A percentile compares a stretch with the other conserved stretches of the same genome.
Evolutionary conservation across 1,140 invertebrate genomes (phyloP).

Genomic region (Belonocnema kinseyi): DNA sequence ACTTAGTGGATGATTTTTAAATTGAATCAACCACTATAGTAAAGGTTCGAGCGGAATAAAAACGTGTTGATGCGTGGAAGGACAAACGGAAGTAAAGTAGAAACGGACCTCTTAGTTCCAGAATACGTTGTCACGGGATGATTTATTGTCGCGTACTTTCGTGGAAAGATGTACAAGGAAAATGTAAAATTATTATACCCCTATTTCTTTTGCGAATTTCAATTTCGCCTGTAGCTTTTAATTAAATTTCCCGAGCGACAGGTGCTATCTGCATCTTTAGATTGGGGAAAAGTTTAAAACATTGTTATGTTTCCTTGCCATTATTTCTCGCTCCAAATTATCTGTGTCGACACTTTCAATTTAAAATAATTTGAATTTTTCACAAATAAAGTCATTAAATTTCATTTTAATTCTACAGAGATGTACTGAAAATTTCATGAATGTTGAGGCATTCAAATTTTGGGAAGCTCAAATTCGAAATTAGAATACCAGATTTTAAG

Average conservation of each 20-base stretch:
- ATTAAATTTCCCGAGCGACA: constrained; percentile 17
- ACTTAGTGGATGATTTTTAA: constrained; percentile 71
- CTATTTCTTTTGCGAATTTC: constrained; percentile 19
- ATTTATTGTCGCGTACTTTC: constrained; percentile 40
- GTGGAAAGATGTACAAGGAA: constrained; percentile 16
- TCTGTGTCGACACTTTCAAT: neutral
- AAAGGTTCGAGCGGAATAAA: constrained; percentile 31
- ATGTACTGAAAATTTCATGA: too few species aligned
- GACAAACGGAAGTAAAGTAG: constrained; percentile 31
- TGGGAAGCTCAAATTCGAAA: too few species aligned
- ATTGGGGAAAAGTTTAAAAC: constrained; percentile 12
- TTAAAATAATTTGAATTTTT: neutral
- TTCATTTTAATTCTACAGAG: too few species aligned
- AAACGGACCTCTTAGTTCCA: constrained; percentile 13
- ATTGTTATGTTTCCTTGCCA: neutral
- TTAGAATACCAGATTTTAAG: too few species aligned
- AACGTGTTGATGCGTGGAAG: constrained; percentile 56
- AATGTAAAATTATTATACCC: constrained; percentile 7
- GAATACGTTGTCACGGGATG: constrained; percentile 26
- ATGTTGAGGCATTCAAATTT: too few species aligned
- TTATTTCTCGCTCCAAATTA: neutral
- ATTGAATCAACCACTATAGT: constrained; percentile 53
- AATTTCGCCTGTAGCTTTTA: neutral
- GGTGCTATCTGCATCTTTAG: constrained; percentile 17
- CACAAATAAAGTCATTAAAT: neutral